Percentiles rank a stretch among this genome's conserved stretches.
These are phyloP conservation scores for Plodia interpunctella DNA, from an alignment of 1,140 invertebrate genomes.

Conservation along the genomic window DNA sequence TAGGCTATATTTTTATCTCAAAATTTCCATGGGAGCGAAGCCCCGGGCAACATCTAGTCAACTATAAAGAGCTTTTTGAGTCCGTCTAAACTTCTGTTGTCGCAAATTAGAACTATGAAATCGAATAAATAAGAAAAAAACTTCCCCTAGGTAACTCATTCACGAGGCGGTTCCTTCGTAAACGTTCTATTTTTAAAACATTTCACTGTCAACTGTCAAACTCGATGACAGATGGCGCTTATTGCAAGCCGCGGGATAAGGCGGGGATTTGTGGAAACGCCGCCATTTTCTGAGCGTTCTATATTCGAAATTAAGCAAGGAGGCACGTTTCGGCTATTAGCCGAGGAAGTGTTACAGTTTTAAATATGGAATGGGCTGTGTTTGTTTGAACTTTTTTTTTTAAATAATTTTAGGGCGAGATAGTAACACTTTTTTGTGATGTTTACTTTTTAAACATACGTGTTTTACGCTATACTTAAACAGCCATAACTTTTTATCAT, in stretches of 20 bases:
- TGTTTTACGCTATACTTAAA: conserved; percentile 2
- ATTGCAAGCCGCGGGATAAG: conserved; percentile 40
- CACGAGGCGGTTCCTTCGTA: conserved; percentile 23
- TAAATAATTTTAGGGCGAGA: conserved; percentile 15
- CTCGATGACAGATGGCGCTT: conserved; percentile 67
- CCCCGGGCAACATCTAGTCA: too few relatives aligned
- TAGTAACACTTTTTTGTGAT: conserved; percentile 6
- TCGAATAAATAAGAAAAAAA: conserved; percentile 16
- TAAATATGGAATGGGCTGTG: conserved; percentile 36
- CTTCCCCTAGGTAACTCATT: conserved; percentile 20
- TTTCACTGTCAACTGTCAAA: conserved; percentile 63
- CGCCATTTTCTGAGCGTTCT: conserved; percentile 32
- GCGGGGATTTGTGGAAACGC: conserved; percentile 46
- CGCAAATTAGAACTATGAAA: too few relatives aligned
- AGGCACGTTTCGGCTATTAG: conserved; percentile 60
- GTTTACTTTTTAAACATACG: conserved; percentile 5
- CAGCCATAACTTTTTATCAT: too few relatives aligned
- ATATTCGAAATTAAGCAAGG: conserved; percentile 44
- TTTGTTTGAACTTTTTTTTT: conserved; percentile 30
- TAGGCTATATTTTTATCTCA: too few relatives aligned
- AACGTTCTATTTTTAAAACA: conserved; percentile 61
- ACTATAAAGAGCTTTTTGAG: too few relatives aligned
- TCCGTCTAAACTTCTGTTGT: too few relatives aligned
- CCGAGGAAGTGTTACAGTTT: conserved; percentile 36
- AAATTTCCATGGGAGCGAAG: too few relatives aligned